Evolutionary conservation across 2,797 vertebrate genomes (phyloP).

Genomic region (Amblyraja radiata): DNA sequence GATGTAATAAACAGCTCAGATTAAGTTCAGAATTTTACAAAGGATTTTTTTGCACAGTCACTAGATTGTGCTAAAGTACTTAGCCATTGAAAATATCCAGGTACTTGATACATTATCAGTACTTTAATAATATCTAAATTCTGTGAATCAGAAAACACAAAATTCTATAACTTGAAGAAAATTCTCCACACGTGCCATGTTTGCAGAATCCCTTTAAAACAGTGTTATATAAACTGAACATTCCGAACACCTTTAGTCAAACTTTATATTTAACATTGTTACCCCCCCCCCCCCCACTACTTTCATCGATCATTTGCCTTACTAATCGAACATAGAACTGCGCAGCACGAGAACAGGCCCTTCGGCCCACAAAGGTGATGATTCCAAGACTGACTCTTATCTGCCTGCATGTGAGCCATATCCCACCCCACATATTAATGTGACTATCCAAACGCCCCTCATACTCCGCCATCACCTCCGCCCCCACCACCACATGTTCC

Average conservation of each 20-base stretch:
- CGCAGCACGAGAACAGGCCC: no score
- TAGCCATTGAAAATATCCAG: constrained; percentile 44
- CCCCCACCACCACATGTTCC: no score
- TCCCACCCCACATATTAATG: no score
- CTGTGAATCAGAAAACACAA: constrained; percentile 41
- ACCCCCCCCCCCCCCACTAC: constrained; percentile 1
- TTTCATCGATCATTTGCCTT: not conserved
- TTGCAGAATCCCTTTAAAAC: constrained; percentile 34
- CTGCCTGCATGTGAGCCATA: no score
- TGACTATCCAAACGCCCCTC: no score
- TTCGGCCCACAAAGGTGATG: no score
- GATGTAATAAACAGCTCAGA: not conserved
- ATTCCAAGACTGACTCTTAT: no score
- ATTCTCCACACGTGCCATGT: constrained; percentile 39
- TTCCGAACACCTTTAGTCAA: constrained; percentile 35
- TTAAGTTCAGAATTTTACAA: constrained; percentile 22
- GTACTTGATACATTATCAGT: constrained; percentile 42
- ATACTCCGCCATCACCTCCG: no score
- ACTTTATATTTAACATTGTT: constrained; percentile 5
- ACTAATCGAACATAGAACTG: not conserved
- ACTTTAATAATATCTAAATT: constrained; percentile 42
- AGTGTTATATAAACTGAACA: constrained; percentile 41
- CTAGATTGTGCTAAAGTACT: constrained; percentile 41
- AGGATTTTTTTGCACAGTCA: not conserved
- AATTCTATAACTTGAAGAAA: constrained; percentile 40